Base-by-base conservation (phyloP, 2,888 invertebrate genomes). In the Drosophila paucipuncta region DNA sequence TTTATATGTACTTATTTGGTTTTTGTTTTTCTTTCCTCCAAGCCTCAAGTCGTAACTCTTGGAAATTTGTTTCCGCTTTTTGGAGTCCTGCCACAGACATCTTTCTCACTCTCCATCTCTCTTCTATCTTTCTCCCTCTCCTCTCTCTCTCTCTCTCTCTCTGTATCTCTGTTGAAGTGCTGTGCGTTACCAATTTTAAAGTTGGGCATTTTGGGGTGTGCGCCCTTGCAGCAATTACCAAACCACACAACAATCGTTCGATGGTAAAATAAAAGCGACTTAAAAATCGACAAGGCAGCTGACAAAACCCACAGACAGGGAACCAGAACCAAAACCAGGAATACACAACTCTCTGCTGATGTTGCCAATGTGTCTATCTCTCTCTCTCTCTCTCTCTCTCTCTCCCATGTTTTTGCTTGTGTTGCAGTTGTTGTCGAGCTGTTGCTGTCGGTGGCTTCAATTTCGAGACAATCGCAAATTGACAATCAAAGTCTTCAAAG, bases 401-500 rank as follows among this genome's bases (percentile, higher is more conserved):
- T 11, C 37, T 18, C 9, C 57, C 25, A 28, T 62, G 43, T 28
- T 68, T 41, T 30, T 54, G 43, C 31, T 57, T 54, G 31, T 53
- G 52, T 3, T 37, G 47, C 37, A 25, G 53, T 30, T 65, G 62
- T 61, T 74, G 63, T 62, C 13, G n/a, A 33, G 68, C 55, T 78
- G 63, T 58, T 74, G 79, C 37, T 78, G 80, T 76, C 68, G 63
- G 67, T 83, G 69, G 77, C 85, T 89, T 85, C 85, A 85, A 85
- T 89, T 87, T 82, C 87, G 87, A 87, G 87, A 87, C 87, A 87
- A 87, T 87, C 87, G 87, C 90, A 87, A 87, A 87, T 87, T 87
- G 87, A 87, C 87, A 87, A 87, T 87, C 87, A 87, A 89, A 90
- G 87, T 90, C 87, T 87, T 87, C 89, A 90, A 87, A 90, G 87